Percentiles rank a stretch among this genome's conserved stretches.
phyloP scores from a whole-genome alignment of 2,888 invertebrate species.

The Agrilus biguttatus region DNA sequence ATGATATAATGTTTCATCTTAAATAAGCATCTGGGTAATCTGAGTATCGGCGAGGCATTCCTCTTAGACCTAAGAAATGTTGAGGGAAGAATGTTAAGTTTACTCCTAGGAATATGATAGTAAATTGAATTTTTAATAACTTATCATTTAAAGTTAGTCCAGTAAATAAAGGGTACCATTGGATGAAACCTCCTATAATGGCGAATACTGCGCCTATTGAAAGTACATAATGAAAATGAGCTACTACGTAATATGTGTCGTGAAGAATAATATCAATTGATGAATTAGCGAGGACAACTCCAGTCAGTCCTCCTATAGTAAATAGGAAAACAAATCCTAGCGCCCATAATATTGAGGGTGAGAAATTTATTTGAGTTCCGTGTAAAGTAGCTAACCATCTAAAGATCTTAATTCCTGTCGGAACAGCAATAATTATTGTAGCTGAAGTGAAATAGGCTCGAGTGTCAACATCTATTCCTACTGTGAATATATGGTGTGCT shows the following conservation, averaged over 20 bases:
- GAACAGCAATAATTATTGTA: constrained; percentile 76
- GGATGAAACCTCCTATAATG: constrained; percentile 57
- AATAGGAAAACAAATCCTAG: constrained; percentile 68
- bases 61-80: constrained; percentile 56
- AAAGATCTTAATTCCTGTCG: constrained; percentile 75
- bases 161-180: constrained; percentile 56
- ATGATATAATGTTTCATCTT: constrained; percentile 52
- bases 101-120: constrained; percentile 57
- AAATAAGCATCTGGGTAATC: constrained; percentile 55
- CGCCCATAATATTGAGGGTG: constrained; percentile 47
- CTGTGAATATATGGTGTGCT: constrained; percentile 76
- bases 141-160: constrained; percentile 43
- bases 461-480: constrained; percentile 71
- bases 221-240: constrained; percentile 69
- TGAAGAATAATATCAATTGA: constrained; percentile 64
- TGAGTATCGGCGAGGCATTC: constrained; percentile 63
- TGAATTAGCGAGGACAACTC: constrained; percentile 55
- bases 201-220: constrained; percentile 70
- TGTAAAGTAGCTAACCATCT: constrained; percentile 59
- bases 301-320: constrained; percentile 59
- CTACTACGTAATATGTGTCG: constrained; percentile 76
- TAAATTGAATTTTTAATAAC: constrained; percentile 54
- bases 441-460: constrained; percentile 75
- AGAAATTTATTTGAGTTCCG: constrained; percentile 45
- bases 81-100: constrained; percentile 71